phyloP scores from a whole-genome alignment of 2,888 invertebrate genomes.

The Lepidonotus clava region DNA sequence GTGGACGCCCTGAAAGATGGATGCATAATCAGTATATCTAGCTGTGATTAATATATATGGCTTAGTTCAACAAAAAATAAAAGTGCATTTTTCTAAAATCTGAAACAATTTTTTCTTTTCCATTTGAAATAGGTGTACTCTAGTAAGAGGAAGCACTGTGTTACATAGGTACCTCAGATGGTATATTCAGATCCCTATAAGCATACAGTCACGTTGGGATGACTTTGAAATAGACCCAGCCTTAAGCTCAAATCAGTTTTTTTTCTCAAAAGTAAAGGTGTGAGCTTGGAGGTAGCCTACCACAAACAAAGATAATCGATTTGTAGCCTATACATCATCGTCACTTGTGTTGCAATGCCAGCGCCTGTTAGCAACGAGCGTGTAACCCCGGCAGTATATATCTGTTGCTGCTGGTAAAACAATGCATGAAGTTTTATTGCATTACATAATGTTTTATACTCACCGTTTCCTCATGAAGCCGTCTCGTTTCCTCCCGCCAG shows the following conservation, averaged over 20 bases:
- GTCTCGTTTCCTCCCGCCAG: constrained; percentile 70
- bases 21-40: no score
- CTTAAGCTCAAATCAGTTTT: no score
- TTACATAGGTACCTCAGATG: not conserved
- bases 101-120: not conserved
- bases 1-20: constrained; percentile 69
- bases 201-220: no score
- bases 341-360: no score
- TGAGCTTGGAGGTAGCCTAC: not conserved
- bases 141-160: not conserved
- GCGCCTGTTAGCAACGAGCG: no score
- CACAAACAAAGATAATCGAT: no score
- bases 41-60: no score
- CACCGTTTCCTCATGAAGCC: constrained; percentile 61
- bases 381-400: no score
- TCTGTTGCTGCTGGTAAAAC: not conserved
- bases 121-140: not conserved
- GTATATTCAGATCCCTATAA: no score
- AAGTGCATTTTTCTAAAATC: not conserved
- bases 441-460: not conserved
- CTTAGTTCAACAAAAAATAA: no score
- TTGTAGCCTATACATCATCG: no score
- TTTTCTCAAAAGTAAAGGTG: not conserved
- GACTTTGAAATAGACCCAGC: no score
- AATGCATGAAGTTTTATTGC: not conserved